These are phyloP conservation scores for Ischnura elegans DNA, from an alignment of 2,888 invertebrate species.

Conservation along the genomic window DNA sequence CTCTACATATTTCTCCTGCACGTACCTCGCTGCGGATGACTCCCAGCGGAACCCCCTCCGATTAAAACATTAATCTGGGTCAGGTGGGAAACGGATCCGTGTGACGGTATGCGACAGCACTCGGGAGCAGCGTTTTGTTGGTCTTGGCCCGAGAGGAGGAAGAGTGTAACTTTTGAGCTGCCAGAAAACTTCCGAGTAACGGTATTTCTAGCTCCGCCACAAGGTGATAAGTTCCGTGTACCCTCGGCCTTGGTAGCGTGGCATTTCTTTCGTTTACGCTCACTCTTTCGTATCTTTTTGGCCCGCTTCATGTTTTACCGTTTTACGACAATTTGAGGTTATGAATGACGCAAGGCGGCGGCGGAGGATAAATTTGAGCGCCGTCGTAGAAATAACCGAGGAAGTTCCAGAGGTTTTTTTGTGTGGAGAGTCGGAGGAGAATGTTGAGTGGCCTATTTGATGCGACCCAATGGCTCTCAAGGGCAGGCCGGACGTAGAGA, in stretches of 20 bases:
- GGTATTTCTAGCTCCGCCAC: neutral
- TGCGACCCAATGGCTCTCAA: too few species aligned
- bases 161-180: neutral
- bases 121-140: too few species aligned
- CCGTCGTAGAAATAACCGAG: constrained; percentile 31
- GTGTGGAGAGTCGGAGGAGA: too few species aligned
- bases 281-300: neutral
- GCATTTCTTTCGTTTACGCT: neutral
- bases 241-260: neutral
- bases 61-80: constrained; percentile 33
- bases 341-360: constrained; percentile 29
- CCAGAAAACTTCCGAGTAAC: constrained; percentile 52
- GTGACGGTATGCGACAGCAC: constrained; percentile 24
- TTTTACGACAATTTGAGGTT: neutral
- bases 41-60: neutral
- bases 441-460: too few species aligned
- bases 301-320: neutral
- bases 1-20: too few species aligned
- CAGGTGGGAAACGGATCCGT: constrained; percentile 10
- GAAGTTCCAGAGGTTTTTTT: neutral
- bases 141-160: neutral
- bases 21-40: neutral
- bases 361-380: constrained; percentile 30
- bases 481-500: too few species aligned
- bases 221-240: neutral